These are phyloP conservation scores for Tetraneura akinire DNA, from an alignment of 1,140 invertebrate species.

Conservation along the genomic window DNA sequence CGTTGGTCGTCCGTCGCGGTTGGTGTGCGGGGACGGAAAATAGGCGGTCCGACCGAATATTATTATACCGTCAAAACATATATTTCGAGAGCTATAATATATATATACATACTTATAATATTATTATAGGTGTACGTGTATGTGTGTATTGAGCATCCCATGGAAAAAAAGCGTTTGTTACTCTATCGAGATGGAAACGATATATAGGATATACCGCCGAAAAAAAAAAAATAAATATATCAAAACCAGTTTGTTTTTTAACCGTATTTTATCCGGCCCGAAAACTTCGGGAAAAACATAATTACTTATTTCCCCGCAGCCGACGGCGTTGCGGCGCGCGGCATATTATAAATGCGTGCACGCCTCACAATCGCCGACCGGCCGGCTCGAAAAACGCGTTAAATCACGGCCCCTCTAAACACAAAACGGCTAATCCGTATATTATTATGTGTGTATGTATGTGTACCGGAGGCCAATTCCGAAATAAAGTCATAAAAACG, in stretches of 20 bases:
- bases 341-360: slow-evolving; percentile 39
- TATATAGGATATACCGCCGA: background rate
- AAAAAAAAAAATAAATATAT: background rate
- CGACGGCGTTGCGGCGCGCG: background rate
- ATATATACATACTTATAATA: too few species aligned
- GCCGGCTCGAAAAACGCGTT: slow-evolving; percentile 40
- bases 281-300: slow-evolving; percentile 42
- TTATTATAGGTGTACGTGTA: too few species aligned
- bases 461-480: slow-evolving; percentile 50
- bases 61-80: slow-evolving; percentile 40
- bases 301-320: slow-evolving; percentile 41
- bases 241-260: slow-evolving; percentile 51
- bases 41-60: slow-evolving; percentile 36
- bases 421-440: slow-evolving; percentile 47
- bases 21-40: slow-evolving; percentile 6
- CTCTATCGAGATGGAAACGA: background rate
- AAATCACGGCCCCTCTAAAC: slow-evolving; percentile 43
- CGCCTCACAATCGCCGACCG: slow-evolving; percentile 23
- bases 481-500: slow-evolving; percentile 51
- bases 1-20: background rate
- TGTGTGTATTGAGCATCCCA: background rate
- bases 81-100: too few species aligned
- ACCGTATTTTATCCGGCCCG: slow-evolving; percentile 32
- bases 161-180: slow-evolving; percentile 16
- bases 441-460: too few species aligned